A percentile compares a stretch with the other conserved stretches of the same genome.
Evolutionary conservation across 2,797 vertebrate genomes (phyloP).

Genomic region (Vespertilio murinus): DNA sequence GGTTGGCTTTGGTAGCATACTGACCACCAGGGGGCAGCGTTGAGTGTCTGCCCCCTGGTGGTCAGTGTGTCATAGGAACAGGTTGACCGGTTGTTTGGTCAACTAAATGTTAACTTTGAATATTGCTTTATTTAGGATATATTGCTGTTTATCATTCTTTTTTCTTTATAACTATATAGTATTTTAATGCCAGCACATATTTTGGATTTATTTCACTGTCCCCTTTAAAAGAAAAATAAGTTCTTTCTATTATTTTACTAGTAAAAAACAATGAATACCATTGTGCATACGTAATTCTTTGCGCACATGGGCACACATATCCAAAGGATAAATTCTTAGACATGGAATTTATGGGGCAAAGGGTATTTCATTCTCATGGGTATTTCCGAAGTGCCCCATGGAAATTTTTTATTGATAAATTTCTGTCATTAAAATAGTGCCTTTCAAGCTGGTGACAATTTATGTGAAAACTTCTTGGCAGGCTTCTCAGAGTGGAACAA

Average conservation of each 20-base stretch:
- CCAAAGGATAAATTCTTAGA: neutral
- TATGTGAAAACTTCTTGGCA: neutral
- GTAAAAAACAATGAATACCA: neutral
- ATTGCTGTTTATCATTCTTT: neutral
- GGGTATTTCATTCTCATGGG: neutral
- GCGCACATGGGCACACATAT: neutral
- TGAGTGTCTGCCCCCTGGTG: too few species aligned
- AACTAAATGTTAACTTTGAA: neutral
- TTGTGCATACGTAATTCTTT: neutral
- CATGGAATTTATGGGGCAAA: neutral
- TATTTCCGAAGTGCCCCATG: neutral
- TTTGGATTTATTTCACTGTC: neutral
- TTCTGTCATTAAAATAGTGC: neutral
- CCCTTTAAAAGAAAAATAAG: neutral
- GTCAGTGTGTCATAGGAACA: too few species aligned
- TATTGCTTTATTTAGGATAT: neutral
- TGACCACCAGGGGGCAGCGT: too few species aligned
- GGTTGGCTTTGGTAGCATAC: too few species aligned
- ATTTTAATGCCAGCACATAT: neutral
- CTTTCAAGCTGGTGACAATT: neutral
- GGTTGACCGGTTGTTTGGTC: too few species aligned
- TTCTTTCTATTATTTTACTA: conserved; percentile 10
- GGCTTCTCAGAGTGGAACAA: neutral
- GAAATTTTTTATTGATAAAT: neutral
- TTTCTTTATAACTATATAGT: neutral